Base-by-base conservation (phyloP, 2,888 invertebrate species). In the Meta bourneti region DNA sequence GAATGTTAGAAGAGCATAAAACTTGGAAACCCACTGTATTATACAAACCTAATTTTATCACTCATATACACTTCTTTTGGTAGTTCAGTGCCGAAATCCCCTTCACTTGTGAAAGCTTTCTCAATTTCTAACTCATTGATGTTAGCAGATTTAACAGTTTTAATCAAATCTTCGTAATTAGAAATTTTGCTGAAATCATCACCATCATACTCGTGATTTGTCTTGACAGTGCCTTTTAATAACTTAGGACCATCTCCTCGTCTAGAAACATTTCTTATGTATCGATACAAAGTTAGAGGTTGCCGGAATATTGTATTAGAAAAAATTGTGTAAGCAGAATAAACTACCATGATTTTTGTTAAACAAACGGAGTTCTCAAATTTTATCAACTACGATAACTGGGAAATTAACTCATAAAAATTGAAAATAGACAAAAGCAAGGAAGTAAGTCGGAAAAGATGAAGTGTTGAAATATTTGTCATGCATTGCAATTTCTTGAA, bases 71-170 rank as follows among this genome's bases (percentile, higher is more conserved):
- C 49, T 11, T 51, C n/a, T 13, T 51, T 19, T 34, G 54, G 54
- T 16, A 87, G 20, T 48, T 16, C 61, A 2, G 51, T n/a, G 79
- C 71, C 79, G 72, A 87, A 54, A 34, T 87, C 79, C 9, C 79
- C 79, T 20, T 71, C 87, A 34, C 11, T 71, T 9, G 70, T 80
- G 20, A 87, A 87, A 0, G 87, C 79, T 54, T 87, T 54, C 79
- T 71, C 87, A 72, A 87, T 34, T 7, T 48, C 54, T 11, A 87
- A 11, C 16, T 79, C 87, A 51, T 86, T 19, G 19, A 82, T 48
- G 20, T 80, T 54, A 34, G 11, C 11, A n/a, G 52, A 52, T 80
- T 54, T 80, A 6, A 72, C 51, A 8, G 8, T 79, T 34, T 52
- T 52, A 1, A 79, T 34, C n/a, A 79, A 70, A 20, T 87, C 87